Percentiles rank a stretch among this genome's conserved stretches.
Evolutionary conservation across 1,140 invertebrate genomes (phyloP).

Genomic region (Panagrolaimus sp.): DNA sequence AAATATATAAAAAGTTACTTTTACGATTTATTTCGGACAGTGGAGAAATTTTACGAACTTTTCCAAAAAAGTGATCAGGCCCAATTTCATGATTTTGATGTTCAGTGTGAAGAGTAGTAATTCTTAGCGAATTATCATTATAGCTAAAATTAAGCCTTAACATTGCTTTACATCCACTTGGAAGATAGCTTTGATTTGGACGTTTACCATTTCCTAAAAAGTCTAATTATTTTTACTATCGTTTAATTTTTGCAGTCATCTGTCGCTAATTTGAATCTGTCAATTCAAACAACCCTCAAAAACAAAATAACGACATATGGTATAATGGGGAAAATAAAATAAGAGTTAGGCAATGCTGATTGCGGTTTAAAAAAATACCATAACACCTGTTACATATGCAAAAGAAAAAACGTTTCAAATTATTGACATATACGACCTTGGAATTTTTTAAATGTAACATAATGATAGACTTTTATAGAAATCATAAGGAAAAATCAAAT

Average conservation of each 20-base stretch:
- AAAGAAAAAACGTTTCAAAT: neutral
- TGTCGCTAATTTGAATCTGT: no score
- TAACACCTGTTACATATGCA: slow-evolving; percentile 12
- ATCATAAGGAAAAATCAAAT: no score
- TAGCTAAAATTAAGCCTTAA: slow-evolving; percentile 43
- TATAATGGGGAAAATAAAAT: no score
- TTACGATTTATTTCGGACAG: no score
- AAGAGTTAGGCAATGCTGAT: neutral
- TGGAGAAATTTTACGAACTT: no score
- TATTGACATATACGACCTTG: slow-evolving; percentile 5
- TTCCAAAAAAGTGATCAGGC: no score
- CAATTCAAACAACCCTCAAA: no score
- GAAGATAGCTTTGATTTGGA: slow-evolving; percentile 54
- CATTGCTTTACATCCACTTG: slow-evolving; percentile 49
- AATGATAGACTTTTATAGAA: no score
- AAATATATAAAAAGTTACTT: no score
- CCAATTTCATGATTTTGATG: neutral
- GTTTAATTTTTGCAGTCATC: neutral
- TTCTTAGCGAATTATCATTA: neutral
- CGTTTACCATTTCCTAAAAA: slow-evolving; percentile 46
- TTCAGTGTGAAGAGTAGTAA: neutral
- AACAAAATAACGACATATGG: no score
- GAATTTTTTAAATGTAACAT: no score
- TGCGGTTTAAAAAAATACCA: neutral
- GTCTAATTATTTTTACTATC: neutral